Percentiles rank a stretch among this genome's conserved stretches.
These are phyloP conservation scores for Chelon labrosus DNA, from an alignment of 2,797 vertebrate species.

Conservation along the genomic window DNA sequence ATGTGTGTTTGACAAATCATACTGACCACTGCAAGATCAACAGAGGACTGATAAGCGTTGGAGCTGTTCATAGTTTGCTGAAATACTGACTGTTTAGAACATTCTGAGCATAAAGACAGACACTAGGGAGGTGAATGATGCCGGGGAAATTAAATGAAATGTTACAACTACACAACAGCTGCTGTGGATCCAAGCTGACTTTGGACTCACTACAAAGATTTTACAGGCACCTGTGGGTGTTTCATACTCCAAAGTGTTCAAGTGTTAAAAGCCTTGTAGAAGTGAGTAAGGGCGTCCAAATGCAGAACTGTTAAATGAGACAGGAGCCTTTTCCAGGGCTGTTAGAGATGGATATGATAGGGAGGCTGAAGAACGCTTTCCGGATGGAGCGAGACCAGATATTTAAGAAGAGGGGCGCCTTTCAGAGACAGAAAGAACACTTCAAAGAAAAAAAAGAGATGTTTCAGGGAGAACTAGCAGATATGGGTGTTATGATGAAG, in stretches of 20 bases:
- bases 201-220: constrained; percentile 10
- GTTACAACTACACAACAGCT: not conserved
- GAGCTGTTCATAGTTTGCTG: not conserved
- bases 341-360: constrained; percentile 27
- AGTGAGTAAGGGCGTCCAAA: constrained; percentile 31
- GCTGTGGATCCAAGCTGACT: not conserved
- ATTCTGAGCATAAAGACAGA: not conserved
- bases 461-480: constrained; percentile 47
- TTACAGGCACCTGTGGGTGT: constrained; percentile 25
- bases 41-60: not conserved
- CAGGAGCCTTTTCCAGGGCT: constrained; percentile 28
- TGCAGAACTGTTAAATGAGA: constrained; percentile 35
- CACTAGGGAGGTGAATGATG: not conserved
- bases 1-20: not conserved
- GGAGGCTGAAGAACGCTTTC: constrained; percentile 41
- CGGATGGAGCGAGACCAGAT: constrained; percentile 31
- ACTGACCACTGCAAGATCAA: not conserved
- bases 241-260: constrained; percentile 34
- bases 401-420: constrained; percentile 38
- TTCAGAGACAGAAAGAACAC: constrained; percentile 39
- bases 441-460: constrained; percentile 39
- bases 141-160: not conserved
- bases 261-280: constrained; percentile 23
- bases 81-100: not conserved
- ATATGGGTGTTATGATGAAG: constrained; percentile 46